Conservation (phyloP, 2,113 vertebrate species). For the Prinia subflava region DNA sequence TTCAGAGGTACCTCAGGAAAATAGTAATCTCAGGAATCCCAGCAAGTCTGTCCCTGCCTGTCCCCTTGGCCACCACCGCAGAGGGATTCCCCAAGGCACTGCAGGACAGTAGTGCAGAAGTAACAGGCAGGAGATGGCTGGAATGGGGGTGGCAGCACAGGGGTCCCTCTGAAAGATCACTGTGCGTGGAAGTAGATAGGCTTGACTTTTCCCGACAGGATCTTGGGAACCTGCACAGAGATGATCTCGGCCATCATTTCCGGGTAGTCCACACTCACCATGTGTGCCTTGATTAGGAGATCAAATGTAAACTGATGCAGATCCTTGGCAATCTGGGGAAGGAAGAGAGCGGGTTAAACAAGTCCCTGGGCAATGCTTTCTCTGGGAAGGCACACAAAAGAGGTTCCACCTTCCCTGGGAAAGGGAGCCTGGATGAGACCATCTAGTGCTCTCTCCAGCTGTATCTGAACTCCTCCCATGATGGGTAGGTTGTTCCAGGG, state of each 20-base stretch:
- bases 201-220: conserved; percentile 95
- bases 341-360: not conserved
- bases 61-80: not conserved
- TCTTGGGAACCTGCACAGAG: conserved; percentile 98
- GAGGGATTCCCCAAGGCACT: conserved; percentile 78
- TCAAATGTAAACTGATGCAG: conserved; percentile 99
- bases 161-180: conserved; percentile 16
- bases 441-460: accelerated
- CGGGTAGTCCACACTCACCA: conserved; percentile 94
- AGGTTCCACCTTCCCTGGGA: not conserved
- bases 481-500: not conserved
- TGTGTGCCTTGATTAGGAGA: conserved; percentile 93
- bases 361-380: not conserved
- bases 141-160: not conserved
- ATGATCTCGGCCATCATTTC: conserved; percentile 99
- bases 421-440: not conserved
- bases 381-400: accelerated
- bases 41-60: not conserved
- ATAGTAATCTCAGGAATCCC: not conserved
- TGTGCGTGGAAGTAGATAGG: conserved; percentile 94
- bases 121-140: conserved; percentile 62
- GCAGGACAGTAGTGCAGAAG: conserved; percentile 70
- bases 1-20: conserved; percentile 32
- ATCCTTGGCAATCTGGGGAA: conserved; percentile 88
- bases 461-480: not conserved